Base-by-base conservation (phyloP, 2,797 vertebrate genomes). In the Galagoides demidoff region DNA sequence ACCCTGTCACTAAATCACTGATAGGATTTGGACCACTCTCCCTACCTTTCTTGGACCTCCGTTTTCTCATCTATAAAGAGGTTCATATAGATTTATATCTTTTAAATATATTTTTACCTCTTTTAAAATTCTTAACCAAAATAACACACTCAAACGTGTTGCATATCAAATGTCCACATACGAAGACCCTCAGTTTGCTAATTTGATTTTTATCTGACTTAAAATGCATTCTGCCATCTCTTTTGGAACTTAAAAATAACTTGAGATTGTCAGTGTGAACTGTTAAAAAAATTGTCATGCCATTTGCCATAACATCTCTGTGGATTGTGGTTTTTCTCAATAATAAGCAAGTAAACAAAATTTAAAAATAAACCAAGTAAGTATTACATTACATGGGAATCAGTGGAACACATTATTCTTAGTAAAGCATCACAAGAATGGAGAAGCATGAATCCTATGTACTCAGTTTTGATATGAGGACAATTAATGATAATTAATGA, bases 191-290 rank as follows among this genome's bases (percentile, higher is more conserved):
- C 49, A 31, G 1, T 64, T 12, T 87, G 27, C 34, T 89, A 9
- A 59, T 95, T 93, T 95, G 63, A 79, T 78, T 93, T 95, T 95
- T 81, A 77, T 43, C 61, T 84, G 1, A 57, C 57, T 78, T 19
- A 43, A 59, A 66, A 52, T 92, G 92, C 59, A 90, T 85, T 92
- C 77, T 90, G 29, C 37, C 52, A 64, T 95, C 49, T 93, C 49
- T 79, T 91, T 34, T 86, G 70, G 57, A 91, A 78, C 37, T 90
- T 95, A 82, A 96, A 82, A 95, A 94, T 87, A 84, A 92, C 52
- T 64, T 79, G 63, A 79, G 39, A 85, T 70, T 96, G 64, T 89
- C 31, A 49, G 57, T 76, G 59, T 87, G 34, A 90, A 79, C 5
- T 93, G 16, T 66, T 59, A 39, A 64, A 59, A 79, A 87, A 89